These are phyloP conservation scores for Acleris emargana DNA, from an alignment of 2,888 invertebrate species.

Conservation along the genomic window DNA sequence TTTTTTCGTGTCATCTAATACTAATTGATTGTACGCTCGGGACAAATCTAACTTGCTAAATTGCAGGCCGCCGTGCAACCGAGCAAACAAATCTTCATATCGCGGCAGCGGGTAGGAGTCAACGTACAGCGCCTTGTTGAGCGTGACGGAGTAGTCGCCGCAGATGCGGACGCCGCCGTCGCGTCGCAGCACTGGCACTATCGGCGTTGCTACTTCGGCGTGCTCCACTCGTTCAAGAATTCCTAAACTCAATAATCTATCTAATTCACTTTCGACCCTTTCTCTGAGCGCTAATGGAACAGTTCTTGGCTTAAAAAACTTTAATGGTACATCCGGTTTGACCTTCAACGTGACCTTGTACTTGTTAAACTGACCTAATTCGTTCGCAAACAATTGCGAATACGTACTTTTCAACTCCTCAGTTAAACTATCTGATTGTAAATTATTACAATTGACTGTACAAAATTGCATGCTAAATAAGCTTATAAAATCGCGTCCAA, in stretches of 20 bases:
- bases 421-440: conserved; percentile 1
- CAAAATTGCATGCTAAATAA: conserved; percentile 30
- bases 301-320: conserved; percentile 37
- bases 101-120: conserved; percentile 43
- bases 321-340: conserved; percentile 26
- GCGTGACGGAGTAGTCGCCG: too few relatives aligned
- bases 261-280: conserved; percentile 35
- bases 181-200: conserved; percentile 35
- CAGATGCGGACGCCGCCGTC: conserved; percentile 37
- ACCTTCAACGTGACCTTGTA: conserved; percentile 36
- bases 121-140: conserved; percentile 27
- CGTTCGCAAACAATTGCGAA: conserved; percentile 27
- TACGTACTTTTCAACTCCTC: conserved; percentile 4
- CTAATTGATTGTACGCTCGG: too few relatives aligned
- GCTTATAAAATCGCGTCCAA: conserved; percentile 34
- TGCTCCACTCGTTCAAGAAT: conserved; percentile 36
- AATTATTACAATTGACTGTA: conserved; percentile 24
- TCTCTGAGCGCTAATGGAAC: conserved; percentile 36
- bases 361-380: conserved; percentile 36
- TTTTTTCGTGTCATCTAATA: too few relatives aligned
- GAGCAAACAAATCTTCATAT: conserved; percentile 44
- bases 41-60: conserved; percentile 41
- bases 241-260: conserved; percentile 35
- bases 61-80: conserved; percentile 37
- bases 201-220: conserved; percentile 34